Evolutionary conservation across 2,113 vertebrate genomes (phyloP).

Genomic region (Megaleporinus macrocephalus): DNA sequence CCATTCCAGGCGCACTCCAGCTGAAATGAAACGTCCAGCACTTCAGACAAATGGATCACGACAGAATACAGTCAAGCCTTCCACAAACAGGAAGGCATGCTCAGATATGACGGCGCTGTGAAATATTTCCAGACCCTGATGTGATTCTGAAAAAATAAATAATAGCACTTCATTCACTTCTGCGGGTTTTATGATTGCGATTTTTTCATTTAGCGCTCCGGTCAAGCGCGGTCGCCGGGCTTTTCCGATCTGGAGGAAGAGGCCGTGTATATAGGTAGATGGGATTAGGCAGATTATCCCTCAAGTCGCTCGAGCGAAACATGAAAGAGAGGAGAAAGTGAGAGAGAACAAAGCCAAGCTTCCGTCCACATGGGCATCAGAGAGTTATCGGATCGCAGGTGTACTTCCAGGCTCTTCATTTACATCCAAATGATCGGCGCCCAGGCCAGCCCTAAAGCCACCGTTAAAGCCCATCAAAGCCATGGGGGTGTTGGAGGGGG

Average conservation of each 20-base stretch:
- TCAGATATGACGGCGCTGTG: neutral
- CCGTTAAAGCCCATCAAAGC: neutral
- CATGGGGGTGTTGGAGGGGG: neutral
- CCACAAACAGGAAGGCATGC: neutral
- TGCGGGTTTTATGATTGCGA: neutral
- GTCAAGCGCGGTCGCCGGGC: neutral
- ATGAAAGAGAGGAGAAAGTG: neutral
- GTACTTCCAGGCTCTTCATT: slow-evolving; percentile 1
- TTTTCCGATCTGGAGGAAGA: neutral
- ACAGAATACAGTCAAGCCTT: slow-evolving; percentile 16
- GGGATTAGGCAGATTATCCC: neutral
- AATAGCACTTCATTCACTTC: too few species aligned
- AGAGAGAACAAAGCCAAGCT: slow-evolving; percentile 1
- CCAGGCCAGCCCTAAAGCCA: neutral
- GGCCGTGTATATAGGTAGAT: neutral
- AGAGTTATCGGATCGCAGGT: slow-evolving; percentile 7
- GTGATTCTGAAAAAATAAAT: neutral
- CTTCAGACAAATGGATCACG: slow-evolving; percentile 29
- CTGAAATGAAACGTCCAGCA: slow-evolving; percentile 35
- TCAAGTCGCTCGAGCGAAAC: neutral
- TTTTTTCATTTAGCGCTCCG: neutral
- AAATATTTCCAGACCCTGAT: neutral
- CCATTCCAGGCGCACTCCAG: slow-evolving; percentile 30
- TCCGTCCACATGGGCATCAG: neutral
- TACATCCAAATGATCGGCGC: neutral